These are phyloP conservation scores for Sebastes hubbsi DNA, from an alignment of 2,797 vertebrate species.

Conservation along the genomic window DNA sequence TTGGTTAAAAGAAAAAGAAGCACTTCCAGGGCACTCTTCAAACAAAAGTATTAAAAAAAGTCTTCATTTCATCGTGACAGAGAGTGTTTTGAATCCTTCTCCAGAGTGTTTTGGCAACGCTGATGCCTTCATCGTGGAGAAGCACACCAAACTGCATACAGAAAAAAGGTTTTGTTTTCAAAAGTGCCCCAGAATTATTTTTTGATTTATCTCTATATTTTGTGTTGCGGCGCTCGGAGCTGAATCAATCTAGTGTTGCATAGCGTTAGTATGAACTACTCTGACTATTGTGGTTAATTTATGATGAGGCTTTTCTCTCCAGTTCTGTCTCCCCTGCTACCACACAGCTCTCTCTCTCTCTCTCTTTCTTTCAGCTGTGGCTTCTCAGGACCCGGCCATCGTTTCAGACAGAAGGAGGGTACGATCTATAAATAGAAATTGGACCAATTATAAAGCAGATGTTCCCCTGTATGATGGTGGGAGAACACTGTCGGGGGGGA, in stretches of 20 bases:
- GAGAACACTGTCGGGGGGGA: conserved; percentile 39
- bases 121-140: neutral
- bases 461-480: conserved; percentile 70
- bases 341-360: conserved; percentile 14
- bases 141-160: neutral
- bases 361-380: conserved; percentile 55
- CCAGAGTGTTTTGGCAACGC: conserved; percentile 3
- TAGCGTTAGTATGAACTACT: conserved; percentile 25
- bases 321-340: conserved; percentile 22
- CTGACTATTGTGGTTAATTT: conserved; percentile 54
- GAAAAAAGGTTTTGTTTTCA: conserved; percentile 2
- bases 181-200: conserved; percentile 1
- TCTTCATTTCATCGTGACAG: conserved; percentile 31
- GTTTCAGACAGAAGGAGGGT: conserved; percentile 74
- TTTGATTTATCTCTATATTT: conserved; percentile 18
- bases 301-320: conserved; percentile 57
- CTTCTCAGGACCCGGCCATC: conserved; percentile 67
- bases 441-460: conserved; percentile 82
- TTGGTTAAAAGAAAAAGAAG: conserved; percentile 45
- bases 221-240: neutral
- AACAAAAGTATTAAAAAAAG: conserved; percentile 36
- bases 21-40: conserved; percentile 12
- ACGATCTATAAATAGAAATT: conserved; percentile 81
- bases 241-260: conserved; percentile 27
- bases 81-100: conserved; percentile 15